These are phyloP conservation scores for Drosophila melanica DNA, from an alignment of 1,140 invertebrate genomes.

Conservation along the genomic window DNA sequence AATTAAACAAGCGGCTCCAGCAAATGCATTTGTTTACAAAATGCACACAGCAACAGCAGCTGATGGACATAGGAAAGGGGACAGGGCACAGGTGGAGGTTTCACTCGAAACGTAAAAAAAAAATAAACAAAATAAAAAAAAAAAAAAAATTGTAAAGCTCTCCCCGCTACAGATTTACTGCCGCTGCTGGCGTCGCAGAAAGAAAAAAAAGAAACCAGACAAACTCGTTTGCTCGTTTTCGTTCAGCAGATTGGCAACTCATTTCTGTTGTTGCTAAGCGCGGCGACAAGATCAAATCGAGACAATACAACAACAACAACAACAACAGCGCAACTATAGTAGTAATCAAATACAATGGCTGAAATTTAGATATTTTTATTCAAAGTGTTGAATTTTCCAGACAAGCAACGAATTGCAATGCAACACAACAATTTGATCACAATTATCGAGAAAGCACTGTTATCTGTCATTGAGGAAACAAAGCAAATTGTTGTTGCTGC, in stretches of 20 bases:
- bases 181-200: slow-evolving; percentile 1
- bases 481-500: slow-evolving; percentile 12
- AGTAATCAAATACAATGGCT: slow-evolving; percentile 26
- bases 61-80: neutral
- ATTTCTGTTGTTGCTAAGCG: slow-evolving; percentile 77
- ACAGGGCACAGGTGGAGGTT: neutral
- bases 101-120: neutral
- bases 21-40: neutral
- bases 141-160: slow-evolving; percentile 13
- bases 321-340: no score
- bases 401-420: no score
- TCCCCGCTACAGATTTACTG: neutral
- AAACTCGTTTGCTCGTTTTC: slow-evolving; percentile 60
- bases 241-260: slow-evolving; percentile 14
- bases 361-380: no score
- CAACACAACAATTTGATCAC: no score
- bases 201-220: slow-evolving; percentile 50
- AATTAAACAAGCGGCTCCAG: neutral
- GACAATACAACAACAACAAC: neutral
- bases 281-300: slow-evolving; percentile 69
- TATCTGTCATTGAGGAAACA: slow-evolving; percentile 53
- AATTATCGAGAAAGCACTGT: neutral
- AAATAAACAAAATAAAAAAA: neutral
- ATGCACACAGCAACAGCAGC: neutral
- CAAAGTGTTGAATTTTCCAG: no score